Evolutionary conservation across 1,140 invertebrate genomes (phyloP), one percentile per base, ranked within the genome.

Genomic region (Drosophila mojavensis): DNA sequence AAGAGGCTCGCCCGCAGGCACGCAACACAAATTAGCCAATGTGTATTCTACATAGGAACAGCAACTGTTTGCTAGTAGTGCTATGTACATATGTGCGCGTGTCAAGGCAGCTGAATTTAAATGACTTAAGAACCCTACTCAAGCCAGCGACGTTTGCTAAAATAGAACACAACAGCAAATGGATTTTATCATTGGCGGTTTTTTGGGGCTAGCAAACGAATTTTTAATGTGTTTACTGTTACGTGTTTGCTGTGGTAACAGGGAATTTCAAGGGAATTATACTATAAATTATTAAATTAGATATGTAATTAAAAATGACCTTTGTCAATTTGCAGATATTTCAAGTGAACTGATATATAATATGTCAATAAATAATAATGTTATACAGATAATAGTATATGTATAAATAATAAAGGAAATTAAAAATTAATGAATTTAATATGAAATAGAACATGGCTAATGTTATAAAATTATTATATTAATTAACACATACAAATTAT

Each of bases 1-100:
- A 55, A 30, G 30, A 73, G 56, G 56, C 61, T 56, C 60, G 56
- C 56, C 15, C 39, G 48, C 55, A 50, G 48, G 50, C 39, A 48
- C 36, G 56, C 70, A 11, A 54, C 20, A 45, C 30, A 47, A 70
- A 41, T 48, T 55, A n/a, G 9, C 45, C 59, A 61, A 53, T 24
- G 9, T 65, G 13, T 26, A 28, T 28, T 43, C 15, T 30, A 17
- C 17, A 17, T 17, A 50, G 28, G 30, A 30, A 17, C 28, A 43
- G 26, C 26, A 45, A 45, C 1, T 15, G 7, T 48, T 59, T 48
- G 43, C 11, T 11, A 10, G 36, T n/a, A 20, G 6, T 33, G 33
- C 9, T 33, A 33, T 20, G 9, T 17, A 17, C 17, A 17, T 17
- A 17, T 54, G 15, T 54, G 51, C 7, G 15, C 10, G 1, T 17